phyloP scores from a whole-genome alignment of 2,113 vertebrate genomes.

The Cathartes aura region DNA sequence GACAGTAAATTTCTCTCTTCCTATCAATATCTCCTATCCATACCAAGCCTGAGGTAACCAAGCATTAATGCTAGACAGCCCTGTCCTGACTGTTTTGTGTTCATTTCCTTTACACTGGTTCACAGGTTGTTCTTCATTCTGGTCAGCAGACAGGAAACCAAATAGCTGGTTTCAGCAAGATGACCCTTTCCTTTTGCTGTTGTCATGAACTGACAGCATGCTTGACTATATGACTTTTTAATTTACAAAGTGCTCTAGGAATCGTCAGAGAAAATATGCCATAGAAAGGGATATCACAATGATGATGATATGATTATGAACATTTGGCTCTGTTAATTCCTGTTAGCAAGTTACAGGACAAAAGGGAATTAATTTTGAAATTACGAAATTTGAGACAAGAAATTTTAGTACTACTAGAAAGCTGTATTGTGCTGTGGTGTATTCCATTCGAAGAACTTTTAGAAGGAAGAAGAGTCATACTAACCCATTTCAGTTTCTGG shows the following conservation, averaged over 20 bases:
- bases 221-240: not conserved
- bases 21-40: not conserved
- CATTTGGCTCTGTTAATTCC: conserved; percentile 39
- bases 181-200: not conserved
- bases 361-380: conserved; percentile 65
- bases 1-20: not conserved
- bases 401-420: conserved; percentile 66
- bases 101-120: not conserved
- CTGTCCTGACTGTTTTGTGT: not conserved
- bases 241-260: not conserved
- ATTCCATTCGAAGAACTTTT: conserved; percentile 48
- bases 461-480: conserved; percentile 12
- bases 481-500: conserved; percentile 59
- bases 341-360: conserved; percentile 54
- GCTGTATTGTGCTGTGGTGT: conserved; percentile 12
- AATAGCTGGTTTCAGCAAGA: not conserved
- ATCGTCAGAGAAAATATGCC: not conserved
- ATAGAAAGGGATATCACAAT: not conserved
- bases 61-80: not conserved
- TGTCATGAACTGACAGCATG: not conserved
- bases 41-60: not conserved
- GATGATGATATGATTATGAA: not conserved
- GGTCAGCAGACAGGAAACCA: not conserved
- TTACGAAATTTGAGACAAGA: conserved; percentile 56
- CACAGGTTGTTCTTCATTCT: not conserved